Evolutionary conservation across 1,140 invertebrate genomes (phyloP), one percentile per base, ranked within the genome.

Genomic region (Manduca sexta): DNA sequence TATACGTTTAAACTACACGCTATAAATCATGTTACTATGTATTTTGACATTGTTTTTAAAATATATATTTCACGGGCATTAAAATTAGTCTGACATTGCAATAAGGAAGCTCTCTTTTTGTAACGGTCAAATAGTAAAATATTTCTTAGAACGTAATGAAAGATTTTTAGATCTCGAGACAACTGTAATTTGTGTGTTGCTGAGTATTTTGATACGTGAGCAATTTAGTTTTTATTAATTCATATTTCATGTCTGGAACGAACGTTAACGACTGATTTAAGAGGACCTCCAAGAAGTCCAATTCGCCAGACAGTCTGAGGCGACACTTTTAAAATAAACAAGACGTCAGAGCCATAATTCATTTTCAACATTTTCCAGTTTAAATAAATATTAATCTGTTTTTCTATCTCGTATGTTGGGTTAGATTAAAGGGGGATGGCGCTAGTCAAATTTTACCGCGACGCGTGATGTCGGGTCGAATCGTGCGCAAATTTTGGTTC

Each of bases 251-350:
- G 15, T 2, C 4, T 29, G 40, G 3, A 13, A 3, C 30, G 31
- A 30, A 35, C 6, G 17, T 50, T 49, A 35, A 49, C 42, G 38
- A 48, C 44, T 13, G 30, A 47, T 39, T 34, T 21, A 16, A 17
- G 46, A 45, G 31, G 50, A 45, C 30, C 48, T 37, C 38, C 48
- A 38, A 30, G 40, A 44, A 26, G 7, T 31, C 21, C 26, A 29
- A 31, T 43, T 38, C 34, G 51, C 51, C 56, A 59, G 47, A 59
- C 56, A 39, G 56, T 59, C 56, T 60, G 45, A 41, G 45, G 21
- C 16, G 46, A 45, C 45, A 45, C 18, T 46, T 45, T 46, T 48
- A 52, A 59, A 60, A 60, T 60, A 60, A 51, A 55, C 30, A 55
- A 41, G 48, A 48, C 48, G 52, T 55, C 52, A 54, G 39, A 31